Percentiles rank a stretch among this genome's conserved stretches.
Conservation (phyloP, 1,140 invertebrate genomes). For the Saccostrea glomerata region DNA sequence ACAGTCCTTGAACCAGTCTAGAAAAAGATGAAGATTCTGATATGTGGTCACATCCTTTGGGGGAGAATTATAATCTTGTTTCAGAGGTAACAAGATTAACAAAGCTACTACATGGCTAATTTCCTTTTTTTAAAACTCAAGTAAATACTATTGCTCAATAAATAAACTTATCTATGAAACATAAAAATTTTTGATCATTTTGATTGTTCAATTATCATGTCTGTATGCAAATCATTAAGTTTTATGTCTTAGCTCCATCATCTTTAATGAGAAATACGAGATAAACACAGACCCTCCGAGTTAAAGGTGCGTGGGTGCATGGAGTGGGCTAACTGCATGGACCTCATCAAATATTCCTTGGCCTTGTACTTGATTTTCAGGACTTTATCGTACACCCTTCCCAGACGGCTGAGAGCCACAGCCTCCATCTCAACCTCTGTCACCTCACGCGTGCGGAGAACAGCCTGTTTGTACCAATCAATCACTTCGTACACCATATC, state of each 20-base stretch:
- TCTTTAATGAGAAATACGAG: no score
- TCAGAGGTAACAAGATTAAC: no score
- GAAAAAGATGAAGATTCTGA: neutral
- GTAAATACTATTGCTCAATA: no score
- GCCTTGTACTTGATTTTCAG: conserved; percentile 64
- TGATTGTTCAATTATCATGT: no score
- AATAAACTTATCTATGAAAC: no score
- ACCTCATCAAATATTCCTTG: conserved; percentile 56
- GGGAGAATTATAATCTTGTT: no score
- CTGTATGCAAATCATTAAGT: no score
- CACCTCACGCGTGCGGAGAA: conserved; percentile 61
- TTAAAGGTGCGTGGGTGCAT: conserved; percentile 59
- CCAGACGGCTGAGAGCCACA: conserved; percentile 58
- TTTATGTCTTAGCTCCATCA: no score
- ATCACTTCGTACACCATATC: conserved; percentile 68
- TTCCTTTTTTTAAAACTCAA: no score
- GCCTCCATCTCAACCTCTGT: conserved; percentile 63
- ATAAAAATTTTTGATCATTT: no score
- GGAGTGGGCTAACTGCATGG: conserved; percentile 58
- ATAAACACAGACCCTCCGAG: conserved; percentile 49
- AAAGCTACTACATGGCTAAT: no score
- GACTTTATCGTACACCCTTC: conserved; percentile 60
- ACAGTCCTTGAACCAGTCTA: conserved; percentile 65
- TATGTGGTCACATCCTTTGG: no score
- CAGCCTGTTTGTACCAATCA: conserved; percentile 67